Base-by-base conservation (phyloP, 1,140 invertebrate species). In the Chionoecetes opilio region DNA sequence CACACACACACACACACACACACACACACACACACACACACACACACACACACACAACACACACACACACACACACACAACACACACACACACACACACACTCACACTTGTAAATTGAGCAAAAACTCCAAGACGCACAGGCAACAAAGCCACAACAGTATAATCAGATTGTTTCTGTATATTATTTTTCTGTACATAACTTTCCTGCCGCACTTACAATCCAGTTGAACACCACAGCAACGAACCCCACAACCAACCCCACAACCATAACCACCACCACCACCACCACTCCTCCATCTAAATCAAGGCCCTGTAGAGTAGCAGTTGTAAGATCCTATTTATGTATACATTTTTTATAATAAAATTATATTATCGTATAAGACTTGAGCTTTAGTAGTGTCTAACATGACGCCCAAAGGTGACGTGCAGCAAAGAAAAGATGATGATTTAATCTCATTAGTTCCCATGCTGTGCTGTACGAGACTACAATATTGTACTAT, bases 311-410 rank as follows among this genome's bases (percentile, higher is more conserved):
- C 63, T 75, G n/a, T 21, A 75, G n/a, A 26, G 63, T 75, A 75
- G 63, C 21, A 26, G 63, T 75, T 75, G 21, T 75, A 75, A 75
- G 63, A 75, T 75, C 63, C 63, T 75, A 75, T 75, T 75, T 75
- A 75, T 75, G 63, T 75, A 75, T 75, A 75, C 63, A 75, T 17
- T 75, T 75, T 75, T n/a, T 75, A 75, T n/a, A n/a, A 75, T n/a
- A 75, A 75, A 14, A 21, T 21, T n/a, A 26, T 75, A 75, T 75
- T 75, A 75, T 75, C 63, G 63, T 6, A 75, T n/a, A 75, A n/a
- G 63, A 75, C 63, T 75, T 75, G 21, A 75, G 6, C n/a, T n/a
- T 75, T 75, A 75, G 46, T 53, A 53, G 46, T 17, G 11, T 53
- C 21, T n/a, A n/a, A n/a, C n/a, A n/a, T n/a, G n/a, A n/a, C n/a